Conservation (phyloP, 2,888 invertebrate genomes). For the Gymnosoma rotundatum region DNA sequence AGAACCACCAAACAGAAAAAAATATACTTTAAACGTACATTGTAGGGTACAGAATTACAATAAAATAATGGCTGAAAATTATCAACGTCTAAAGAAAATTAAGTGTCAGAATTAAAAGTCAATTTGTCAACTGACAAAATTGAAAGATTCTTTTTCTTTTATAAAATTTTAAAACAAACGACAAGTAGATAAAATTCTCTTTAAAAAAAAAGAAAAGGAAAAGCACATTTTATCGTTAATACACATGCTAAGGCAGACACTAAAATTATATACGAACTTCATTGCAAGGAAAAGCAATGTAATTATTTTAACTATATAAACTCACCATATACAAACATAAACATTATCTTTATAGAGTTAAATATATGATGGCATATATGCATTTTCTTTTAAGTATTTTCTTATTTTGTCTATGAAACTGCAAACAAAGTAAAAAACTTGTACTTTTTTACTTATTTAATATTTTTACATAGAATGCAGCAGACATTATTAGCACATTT, state of each 20-base stretch:
- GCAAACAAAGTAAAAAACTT: constrained; percentile 24
- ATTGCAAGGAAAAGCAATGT: constrained; percentile 13
- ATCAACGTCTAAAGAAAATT: constrained; percentile 64
- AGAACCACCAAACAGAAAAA: too few relatives aligned
- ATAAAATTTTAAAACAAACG: neutral
- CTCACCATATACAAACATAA: neutral
- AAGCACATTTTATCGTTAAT: neutral
- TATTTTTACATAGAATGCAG: constrained; percentile 3
- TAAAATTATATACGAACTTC: neutral
- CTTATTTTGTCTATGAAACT: neutral
- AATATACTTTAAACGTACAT: too few relatives aligned
- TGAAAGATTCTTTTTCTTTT: constrained; percentile 36
- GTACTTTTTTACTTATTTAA: constrained; percentile 16
- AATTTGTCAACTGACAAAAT: constrained; percentile 67
- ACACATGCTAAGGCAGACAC: constrained; percentile 5
- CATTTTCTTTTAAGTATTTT: neutral
- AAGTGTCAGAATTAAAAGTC: constrained; percentile 70
- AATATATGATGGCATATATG: neutral
- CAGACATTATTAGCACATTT: constrained; percentile 50
- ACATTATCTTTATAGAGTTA: neutral
- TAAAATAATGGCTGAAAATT: constrained; percentile 66
- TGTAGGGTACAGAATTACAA: constrained; percentile 39
- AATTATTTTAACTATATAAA: constrained; percentile 7
- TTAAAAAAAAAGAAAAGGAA: neutral
- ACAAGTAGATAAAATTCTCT: neutral